These are phyloP conservation scores for Nasonia longicornis DNA, from an alignment of 1,140 invertebrate species.

Conservation along the genomic window DNA sequence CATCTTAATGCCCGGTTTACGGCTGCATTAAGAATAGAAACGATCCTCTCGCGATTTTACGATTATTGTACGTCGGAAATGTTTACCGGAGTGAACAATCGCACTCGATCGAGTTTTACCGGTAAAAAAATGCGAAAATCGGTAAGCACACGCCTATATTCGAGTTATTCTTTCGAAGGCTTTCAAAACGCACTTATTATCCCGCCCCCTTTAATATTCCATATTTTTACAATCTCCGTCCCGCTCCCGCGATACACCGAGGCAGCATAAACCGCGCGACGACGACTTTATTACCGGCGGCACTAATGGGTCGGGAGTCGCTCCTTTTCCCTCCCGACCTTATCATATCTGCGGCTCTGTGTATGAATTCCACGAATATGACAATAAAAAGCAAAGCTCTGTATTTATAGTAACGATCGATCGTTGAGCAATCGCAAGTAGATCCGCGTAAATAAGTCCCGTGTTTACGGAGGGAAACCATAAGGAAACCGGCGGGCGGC, in stretches of 20 bases:
- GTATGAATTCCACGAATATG: constrained; percentile 37
- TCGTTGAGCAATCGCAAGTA: background rate
- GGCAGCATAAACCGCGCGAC: constrained; percentile 52
- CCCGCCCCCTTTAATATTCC: background rate
- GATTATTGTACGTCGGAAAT: background rate
- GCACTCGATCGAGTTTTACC: background rate
- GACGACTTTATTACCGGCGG: constrained; percentile 52
- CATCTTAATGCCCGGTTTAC: background rate
- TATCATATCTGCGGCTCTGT: constrained; percentile 44
- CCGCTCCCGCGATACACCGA: constrained; percentile 13
- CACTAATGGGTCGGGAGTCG: constrained; percentile 49
- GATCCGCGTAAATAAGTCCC: background rate
- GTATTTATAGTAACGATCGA: too few relatives aligned
- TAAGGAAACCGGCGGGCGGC: background rate
- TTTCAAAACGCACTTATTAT: background rate
- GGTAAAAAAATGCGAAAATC: background rate
- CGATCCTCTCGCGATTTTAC: background rate
- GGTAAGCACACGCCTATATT: background rate
- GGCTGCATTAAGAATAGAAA: constrained; percentile 1
- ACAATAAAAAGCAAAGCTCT: constrained; percentile 5
- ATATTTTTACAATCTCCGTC: background rate
- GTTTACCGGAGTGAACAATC: background rate
- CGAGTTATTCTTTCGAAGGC: background rate
- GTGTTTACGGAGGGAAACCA: background rate
- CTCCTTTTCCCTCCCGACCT: constrained; percentile 49